phyloP scores from a whole-genome alignment of 2,797 vertebrate species.

The Neomorphus geoffroyi region DNA sequence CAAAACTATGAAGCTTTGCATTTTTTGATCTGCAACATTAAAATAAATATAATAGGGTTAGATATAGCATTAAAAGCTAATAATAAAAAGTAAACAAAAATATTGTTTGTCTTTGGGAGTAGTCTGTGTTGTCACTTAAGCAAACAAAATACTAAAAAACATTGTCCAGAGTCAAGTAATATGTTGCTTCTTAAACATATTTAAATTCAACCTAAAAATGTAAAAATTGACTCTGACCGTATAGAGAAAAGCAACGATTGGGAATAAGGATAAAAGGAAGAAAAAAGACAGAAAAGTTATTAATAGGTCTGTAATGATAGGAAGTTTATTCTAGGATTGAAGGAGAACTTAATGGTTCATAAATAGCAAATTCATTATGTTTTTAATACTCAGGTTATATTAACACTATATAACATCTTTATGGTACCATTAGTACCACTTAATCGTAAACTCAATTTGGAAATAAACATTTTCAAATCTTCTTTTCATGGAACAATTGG shows the following conservation, averaged over 20 bases:
- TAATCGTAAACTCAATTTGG: conserved; percentile 62
- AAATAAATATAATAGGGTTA: neutral
- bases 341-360: conserved; percentile 78
- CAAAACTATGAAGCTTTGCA: neutral
- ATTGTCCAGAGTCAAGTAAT: neutral
- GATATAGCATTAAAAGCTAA: neutral
- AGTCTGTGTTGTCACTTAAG: neutral
- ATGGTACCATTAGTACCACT: conserved; percentile 72
- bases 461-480: conserved; percentile 71
- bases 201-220: neutral
- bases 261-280: neutral
- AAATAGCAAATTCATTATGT: conserved; percentile 80
- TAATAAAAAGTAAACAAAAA: neutral
- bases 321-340: conserved; percentile 75
- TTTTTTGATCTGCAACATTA: neutral
- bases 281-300: conserved; percentile 20
- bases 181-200: neutral
- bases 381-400: conserved; percentile 79
- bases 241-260: neutral
- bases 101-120: neutral
- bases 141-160: neutral
- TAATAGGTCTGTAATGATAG: conserved; percentile 69
- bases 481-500: conserved; percentile 64
- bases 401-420: conserved; percentile 80
- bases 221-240: neutral